Conservation (phyloP, 2,888 invertebrate species). For the Magallana nippona region DNA sequence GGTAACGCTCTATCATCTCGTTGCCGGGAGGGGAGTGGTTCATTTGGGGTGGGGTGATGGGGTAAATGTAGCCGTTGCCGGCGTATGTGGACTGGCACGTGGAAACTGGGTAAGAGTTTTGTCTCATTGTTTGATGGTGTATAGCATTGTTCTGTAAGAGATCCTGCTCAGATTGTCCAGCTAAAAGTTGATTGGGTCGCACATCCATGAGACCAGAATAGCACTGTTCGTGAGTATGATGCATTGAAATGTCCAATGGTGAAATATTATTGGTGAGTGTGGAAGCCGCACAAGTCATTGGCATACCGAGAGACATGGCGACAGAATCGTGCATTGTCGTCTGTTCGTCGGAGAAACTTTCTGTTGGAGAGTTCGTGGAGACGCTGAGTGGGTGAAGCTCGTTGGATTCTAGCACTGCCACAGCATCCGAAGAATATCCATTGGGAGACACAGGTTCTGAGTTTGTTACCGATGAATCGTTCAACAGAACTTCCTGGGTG, state of each 20-base stretch:
- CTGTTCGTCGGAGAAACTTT: constrained; percentile 14
- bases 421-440: neutral
- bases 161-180: constrained; percentile 34
- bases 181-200: constrained; percentile 50
- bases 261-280: constrained; percentile 26
- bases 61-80: constrained; percentile 43
- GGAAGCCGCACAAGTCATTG: constrained; percentile 21
- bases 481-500: constrained; percentile 22
- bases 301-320: constrained; percentile 19
- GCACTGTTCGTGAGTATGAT: constrained; percentile 95
- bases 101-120: constrained; percentile 49
- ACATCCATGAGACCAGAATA: constrained; percentile 53
- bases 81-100: constrained; percentile 39
- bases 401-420: neutral
- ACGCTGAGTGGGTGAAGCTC: constrained; percentile 5
- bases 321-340: constrained; percentile 3
- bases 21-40: constrained; percentile 47
- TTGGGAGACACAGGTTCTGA: neutral
- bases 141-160: neutral
- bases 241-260: constrained; percentile 81
- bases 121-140: constrained; percentile 38
- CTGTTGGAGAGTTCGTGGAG: constrained; percentile 20
- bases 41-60: constrained; percentile 40
- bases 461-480: constrained; percentile 37
- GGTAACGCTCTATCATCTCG: constrained; percentile 64